Evolutionary conservation across 2,888 invertebrate species (phyloP), one percentile per base, ranked within the genome.

Genomic region (Drosophila kuntzei): DNA sequence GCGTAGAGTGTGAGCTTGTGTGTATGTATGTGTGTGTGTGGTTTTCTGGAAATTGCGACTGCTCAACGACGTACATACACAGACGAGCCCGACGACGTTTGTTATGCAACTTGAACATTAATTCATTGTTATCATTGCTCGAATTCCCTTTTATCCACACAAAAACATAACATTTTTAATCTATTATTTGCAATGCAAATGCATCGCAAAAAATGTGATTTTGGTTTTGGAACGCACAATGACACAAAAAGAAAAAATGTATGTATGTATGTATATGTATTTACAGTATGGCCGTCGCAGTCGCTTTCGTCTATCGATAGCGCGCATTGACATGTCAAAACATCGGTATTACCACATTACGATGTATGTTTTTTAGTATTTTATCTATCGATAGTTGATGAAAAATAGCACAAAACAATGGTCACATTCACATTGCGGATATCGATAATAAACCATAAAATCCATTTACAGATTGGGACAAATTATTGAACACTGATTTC

Each of bases 41-140:
- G 66, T 76, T 84, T 87, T 86, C 88, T 86, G 86, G 85, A 87
- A 86, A 87, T 76, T 85, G 79, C 84, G 82, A 85, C 81, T 75
- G 79, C 58, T 68, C 58, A 53, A 59, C 68, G 63, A 64, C 72
- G 62, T 60, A 75, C 75, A 68, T 69, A 76, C 68, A 76, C 75
- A 75, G 65, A 76, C 80, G 80, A 73, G 70, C 79, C 62, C 77
- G 76, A 79, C 75, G 71, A 75, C 73, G 76, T 72, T 68, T 73
- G 84, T 86, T 86, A 87, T 83, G 85, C 88, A 85, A 87, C 80
- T 83, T 71, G 49, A 57, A 71, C 63, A 72, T 86, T 71, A 83
- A 70, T 83, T 86, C 86, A 87, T 87, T 74, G 74, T 77, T 77
- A 72, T 73, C 64, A 75, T 72, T 72, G 83, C 55, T 66, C 46